Evolutionary conservation across 2,113 vertebrate species (phyloP).

Genomic region (Pseudorhombus dupliciocellatus): DNA sequence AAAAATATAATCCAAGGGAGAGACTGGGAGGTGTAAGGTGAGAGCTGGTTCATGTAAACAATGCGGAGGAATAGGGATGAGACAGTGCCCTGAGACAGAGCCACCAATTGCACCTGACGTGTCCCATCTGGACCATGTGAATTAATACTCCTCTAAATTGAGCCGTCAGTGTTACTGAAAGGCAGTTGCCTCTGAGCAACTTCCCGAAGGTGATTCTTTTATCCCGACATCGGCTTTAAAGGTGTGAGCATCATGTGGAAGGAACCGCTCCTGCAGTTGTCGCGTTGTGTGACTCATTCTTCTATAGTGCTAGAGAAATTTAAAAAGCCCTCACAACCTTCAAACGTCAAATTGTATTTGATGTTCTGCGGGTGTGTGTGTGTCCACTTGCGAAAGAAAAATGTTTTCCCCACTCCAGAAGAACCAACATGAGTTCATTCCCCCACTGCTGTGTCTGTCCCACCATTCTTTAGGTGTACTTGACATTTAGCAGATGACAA

Average conservation of each 20-base stretch:
- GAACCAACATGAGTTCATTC: not conserved
- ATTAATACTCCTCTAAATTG: conserved; percentile 35
- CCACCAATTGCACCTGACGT: conserved; percentile 23
- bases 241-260: not conserved
- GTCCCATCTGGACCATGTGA: conserved; percentile 49
- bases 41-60: not conserved
- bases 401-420: not conserved
- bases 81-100: conserved; percentile 5
- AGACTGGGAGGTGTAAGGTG: too few relatives aligned
- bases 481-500: conserved; percentile 55
- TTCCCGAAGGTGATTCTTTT: conserved; percentile 41
- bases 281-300: conserved; percentile 37
- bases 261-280: conserved; percentile 29
- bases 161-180: not conserved
- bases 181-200: conserved; percentile 10
- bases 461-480: conserved; percentile 20
- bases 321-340: conserved; percentile 21
- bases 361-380: not conserved
- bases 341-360: conserved; percentile 14
- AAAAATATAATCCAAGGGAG: too few relatives aligned
- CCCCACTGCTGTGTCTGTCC: not conserved
- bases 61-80: conserved; percentile 11
- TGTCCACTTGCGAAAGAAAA: conserved; percentile 14
- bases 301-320: not conserved
- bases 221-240: not conserved